Conservation (phyloP, 2,888 invertebrate genomes). For the Catocala sponsa region DNA sequence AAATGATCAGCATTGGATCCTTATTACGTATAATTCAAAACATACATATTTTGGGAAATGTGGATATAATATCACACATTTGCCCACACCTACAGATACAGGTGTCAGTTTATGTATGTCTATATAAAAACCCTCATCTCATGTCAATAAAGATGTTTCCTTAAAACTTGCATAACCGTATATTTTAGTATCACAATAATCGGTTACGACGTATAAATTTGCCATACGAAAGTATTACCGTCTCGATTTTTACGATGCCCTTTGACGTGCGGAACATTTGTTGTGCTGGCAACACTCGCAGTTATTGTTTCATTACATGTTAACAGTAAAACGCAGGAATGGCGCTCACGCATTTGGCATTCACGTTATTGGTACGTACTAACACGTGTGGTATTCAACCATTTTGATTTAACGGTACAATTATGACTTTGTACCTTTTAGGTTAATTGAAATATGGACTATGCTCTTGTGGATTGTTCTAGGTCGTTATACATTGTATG, state of each 20-base stretch:
- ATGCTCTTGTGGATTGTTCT: too few relatives aligned
- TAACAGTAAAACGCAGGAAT: constrained; percentile 63
- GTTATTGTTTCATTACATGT: constrained; percentile 59
- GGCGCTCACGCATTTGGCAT: constrained; percentile 62
- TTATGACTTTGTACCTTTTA: constrained; percentile 7
- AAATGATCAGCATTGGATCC: too few relatives aligned
- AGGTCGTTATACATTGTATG: too few relatives aligned
- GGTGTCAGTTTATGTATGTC: too few relatives aligned
- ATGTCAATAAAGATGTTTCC: neutral
- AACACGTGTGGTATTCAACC: constrained; percentile 19
- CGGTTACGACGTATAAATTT: neutral
- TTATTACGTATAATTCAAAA: too few relatives aligned
- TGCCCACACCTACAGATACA: too few relatives aligned
- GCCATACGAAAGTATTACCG: neutral
- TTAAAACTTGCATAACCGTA: too few relatives aligned
- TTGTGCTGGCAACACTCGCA: constrained; percentile 38
- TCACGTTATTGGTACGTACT: constrained; percentile 65
- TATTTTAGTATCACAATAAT: too few relatives aligned
- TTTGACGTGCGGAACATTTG: neutral
- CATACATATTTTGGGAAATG: too few relatives aligned
- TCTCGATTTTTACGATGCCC: constrained; percentile 7
- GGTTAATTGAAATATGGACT: neutral
- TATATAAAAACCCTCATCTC: too few relatives aligned
- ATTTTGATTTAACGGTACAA: constrained; percentile 24
- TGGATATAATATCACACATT: too few relatives aligned